Percentiles rank a stretch among this genome's conserved stretches.
Evolutionary conservation across 1,140 invertebrate species (phyloP).

Genomic region (Elysia chlorotica): DNA sequence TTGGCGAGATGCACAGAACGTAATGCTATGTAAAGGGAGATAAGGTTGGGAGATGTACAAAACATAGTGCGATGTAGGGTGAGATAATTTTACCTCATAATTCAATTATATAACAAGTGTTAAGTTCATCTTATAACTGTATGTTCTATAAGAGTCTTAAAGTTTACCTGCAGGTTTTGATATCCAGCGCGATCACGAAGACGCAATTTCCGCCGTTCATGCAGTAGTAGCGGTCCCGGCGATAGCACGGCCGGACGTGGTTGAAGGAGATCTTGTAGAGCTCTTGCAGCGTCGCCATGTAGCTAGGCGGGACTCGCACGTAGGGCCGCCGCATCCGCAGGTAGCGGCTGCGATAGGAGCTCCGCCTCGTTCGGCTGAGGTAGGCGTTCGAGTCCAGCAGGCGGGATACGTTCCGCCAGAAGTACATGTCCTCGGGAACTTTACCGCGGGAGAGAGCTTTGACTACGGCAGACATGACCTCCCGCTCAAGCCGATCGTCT

Average conservation of each 20-base stretch:
- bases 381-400: not conserved
- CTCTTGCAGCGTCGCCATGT: too few relatives aligned
- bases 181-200: slow-evolving; percentile 38
- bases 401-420: not conserved
- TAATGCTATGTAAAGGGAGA: too few relatives aligned
- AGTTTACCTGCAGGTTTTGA: slow-evolving; percentile 42
- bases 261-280: slow-evolving; percentile 27
- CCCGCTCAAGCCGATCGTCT: not conserved
- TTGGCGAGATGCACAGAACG: too few relatives aligned
- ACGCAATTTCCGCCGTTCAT: slow-evolving; percentile 40
- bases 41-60: too few relatives aligned
- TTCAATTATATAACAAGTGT: too few relatives aligned
- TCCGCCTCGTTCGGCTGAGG: not conserved
- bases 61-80: too few relatives aligned
- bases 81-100: too few relatives aligned
- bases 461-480: not conserved
- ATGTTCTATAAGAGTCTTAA: too few relatives aligned
- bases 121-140: too few relatives aligned
- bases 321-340: not conserved
- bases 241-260: slow-evolving; percentile 30
- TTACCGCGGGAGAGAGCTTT: not conserved
- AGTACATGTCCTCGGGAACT: not conserved
- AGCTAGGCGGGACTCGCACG: slow-evolving; percentile 9
- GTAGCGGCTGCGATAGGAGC: not conserved
- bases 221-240: slow-evolving; percentile 36